Evolutionary conservation across 2,888 invertebrate genomes (phyloP).

Genomic region (Polyommatus iphigenia): DNA sequence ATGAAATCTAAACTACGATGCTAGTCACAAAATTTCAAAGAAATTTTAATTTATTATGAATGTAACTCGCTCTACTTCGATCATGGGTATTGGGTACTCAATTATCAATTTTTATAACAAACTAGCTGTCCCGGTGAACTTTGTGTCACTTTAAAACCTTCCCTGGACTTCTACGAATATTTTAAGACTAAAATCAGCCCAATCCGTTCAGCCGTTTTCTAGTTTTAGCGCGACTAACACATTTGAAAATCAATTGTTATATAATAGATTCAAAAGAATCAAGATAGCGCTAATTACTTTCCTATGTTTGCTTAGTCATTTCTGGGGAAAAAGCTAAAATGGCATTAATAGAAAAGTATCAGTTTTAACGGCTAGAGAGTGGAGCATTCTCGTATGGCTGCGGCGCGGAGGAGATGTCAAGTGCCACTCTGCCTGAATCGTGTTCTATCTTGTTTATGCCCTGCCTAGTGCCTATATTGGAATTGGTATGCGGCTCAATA

Average conservation of each 20-base stretch:
- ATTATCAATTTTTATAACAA: neutral
- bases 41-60: no score
- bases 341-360: slow-evolving; percentile 31
- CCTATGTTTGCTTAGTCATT: neutral
- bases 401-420: slow-evolving; percentile 58
- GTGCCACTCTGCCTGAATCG: slow-evolving; percentile 60
- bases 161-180: no score
- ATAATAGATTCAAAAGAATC: neutral
- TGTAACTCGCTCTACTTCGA: no score
- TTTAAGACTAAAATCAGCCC: no score
- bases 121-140: no score
- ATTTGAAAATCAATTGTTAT: no score
- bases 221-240: no score
- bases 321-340: neutral
- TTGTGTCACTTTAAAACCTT: no score
- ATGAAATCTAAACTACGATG: no score
- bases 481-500: slow-evolving; percentile 42
- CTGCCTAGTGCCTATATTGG: slow-evolving; percentile 50
- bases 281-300: neutral
- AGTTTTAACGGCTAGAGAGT: slow-evolving; percentile 32
- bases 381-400: slow-evolving; percentile 52
- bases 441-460: slow-evolving; percentile 67
- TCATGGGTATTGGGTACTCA: no score
- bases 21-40: no score
- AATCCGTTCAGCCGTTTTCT: no score